phyloP scores from a whole-genome alignment of 2,888 invertebrate species.

The Leptopterna dolabrata region DNA sequence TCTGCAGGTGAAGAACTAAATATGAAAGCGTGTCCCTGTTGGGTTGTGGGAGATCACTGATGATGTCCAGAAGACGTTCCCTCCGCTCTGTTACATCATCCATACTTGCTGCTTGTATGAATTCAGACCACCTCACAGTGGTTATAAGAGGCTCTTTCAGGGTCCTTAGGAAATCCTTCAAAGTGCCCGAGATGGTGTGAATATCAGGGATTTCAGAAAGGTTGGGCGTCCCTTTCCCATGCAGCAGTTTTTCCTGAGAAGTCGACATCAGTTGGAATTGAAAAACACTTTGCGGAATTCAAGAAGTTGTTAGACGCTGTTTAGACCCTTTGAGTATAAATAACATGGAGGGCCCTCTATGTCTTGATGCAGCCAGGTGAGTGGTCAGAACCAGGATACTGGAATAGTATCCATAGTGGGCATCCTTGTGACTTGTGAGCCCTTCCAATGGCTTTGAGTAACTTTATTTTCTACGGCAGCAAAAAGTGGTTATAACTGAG shows the following conservation, averaged over 20 bases:
- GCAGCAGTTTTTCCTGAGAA: slow-evolving; percentile 81
- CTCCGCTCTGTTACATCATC: slow-evolving; percentile 70
- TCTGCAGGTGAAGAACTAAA: slow-evolving; percentile 89
- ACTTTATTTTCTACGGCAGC: too few species aligned
- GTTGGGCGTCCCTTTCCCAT: slow-evolving; percentile 86
- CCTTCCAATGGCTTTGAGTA: too few species aligned
- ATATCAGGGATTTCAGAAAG: slow-evolving; percentile 78
- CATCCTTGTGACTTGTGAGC: too few species aligned
- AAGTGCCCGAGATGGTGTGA: slow-evolving; percentile 90
- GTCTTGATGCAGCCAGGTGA: too few species aligned
- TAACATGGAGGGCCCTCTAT: too few species aligned
- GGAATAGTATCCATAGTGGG: too few species aligned
- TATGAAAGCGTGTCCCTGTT: slow-evolving; percentile 97
- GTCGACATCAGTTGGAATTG: background rate
- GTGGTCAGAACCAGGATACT: too few species aligned
- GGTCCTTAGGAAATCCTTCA: slow-evolving; percentile 93
- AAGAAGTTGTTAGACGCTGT: too few species aligned
- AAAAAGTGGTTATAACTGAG: too few species aligned
- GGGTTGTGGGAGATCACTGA: slow-evolving; percentile 87
- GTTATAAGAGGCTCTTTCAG: slow-evolving; percentile 92
- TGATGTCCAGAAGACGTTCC: slow-evolving; percentile 78
- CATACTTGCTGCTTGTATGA: slow-evolving; percentile 76
- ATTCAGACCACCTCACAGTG: slow-evolving; percentile 71
- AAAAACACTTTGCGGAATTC: too few species aligned
- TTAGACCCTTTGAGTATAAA: too few species aligned